Percentiles rank a stretch among this genome's conserved stretches.
phyloP scores from a whole-genome alignment of 2,888 invertebrate species.

The Archips xylosteana region DNA sequence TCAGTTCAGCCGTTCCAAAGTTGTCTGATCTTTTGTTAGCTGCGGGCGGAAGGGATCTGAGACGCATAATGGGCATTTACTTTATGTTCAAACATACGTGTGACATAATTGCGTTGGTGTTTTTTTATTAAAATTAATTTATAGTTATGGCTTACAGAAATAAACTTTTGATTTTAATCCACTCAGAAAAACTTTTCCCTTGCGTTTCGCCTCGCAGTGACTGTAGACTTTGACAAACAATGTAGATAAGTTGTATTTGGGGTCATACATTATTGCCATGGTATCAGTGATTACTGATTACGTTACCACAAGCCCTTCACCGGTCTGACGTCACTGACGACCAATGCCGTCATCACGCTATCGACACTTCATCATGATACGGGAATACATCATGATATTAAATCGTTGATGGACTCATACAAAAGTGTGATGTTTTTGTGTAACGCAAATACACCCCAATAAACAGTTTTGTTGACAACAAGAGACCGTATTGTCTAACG shows the following conservation, averaged over 20 bases:
- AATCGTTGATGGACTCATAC: constrained; percentile 9
- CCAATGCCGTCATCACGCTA: constrained; percentile 7
- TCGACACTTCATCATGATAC: constrained; percentile 20
- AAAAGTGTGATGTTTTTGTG: neutral
- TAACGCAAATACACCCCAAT: neutral
- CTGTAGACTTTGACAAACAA: neutral
- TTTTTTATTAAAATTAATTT: too few relatives aligned
- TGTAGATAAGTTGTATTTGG: neutral
- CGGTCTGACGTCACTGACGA: constrained; percentile 10
- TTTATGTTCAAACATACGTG: too few relatives aligned
- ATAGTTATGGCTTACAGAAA: too few relatives aligned
- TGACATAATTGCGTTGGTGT: too few relatives aligned
- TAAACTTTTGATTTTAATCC: too few relatives aligned
- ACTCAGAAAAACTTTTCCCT: too few relatives aligned
- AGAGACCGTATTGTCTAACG: too few relatives aligned
- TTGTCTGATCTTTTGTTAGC: too few relatives aligned
- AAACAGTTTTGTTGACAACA: neutral
- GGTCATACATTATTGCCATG: neutral
- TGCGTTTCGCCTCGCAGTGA: too few relatives aligned
- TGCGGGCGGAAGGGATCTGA: too few relatives aligned
- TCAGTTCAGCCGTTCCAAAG: too few relatives aligned
- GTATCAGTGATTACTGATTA: constrained; percentile 9
- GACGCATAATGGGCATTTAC: too few relatives aligned
- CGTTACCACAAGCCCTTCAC: neutral
- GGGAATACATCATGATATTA: constrained; percentile 11